Evolutionary conservation across 2,888 invertebrate species (phyloP), one percentile per base, ranked within the genome.

Genomic region (Lasioglossum villosulum): DNA sequence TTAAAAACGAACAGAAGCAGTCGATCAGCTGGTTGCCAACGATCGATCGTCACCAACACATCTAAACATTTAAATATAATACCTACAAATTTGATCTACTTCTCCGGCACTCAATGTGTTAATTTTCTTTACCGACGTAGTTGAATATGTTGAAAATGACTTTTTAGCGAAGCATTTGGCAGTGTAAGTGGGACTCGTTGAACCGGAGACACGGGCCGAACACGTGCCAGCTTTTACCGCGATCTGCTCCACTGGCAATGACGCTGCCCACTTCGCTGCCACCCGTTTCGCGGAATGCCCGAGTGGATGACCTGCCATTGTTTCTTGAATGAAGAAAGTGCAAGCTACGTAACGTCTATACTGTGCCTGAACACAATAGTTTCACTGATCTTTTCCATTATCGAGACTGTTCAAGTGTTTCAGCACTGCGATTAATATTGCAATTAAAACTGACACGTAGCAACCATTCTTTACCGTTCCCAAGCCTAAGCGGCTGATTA

Each of bases 211-310:
- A 27, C 66, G n/a, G 45, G 42, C 27, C 34, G 39, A 70, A 78
- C 70, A 5, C 77, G 63, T 59, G 81, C 63, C 81, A 16, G 79
- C 81, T 80, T 82, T 81, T 82, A 79, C 71, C 66, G 48, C 42
- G 74, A 75, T 71, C 70, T 80, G 74, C 66, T 78, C 78, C 72
- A 82, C 78, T 72, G 34, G 66, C 77, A 37, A n/a, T 66, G 77
- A 78, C 82, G 73, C 68, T 74, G 39, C n/a, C 42, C 12, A 45
- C 45, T 52, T 52, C 75, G 66, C 56, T 23, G 70, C 78, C 70
- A 80, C 73, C n/a, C 27, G 27, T 70, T 56, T 70, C 80, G 75
- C 14, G 27, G 56, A 75, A 75, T 16, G 16, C 37, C 27, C 27
- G 27, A 37, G 68, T 68, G 68, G 37, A 37, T 34, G 68, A 68